Evolutionary conservation across 2,888 invertebrate species (phyloP), one percentile per base, ranked within the genome.

Genomic region (Microctonus aethiopoides): DNA sequence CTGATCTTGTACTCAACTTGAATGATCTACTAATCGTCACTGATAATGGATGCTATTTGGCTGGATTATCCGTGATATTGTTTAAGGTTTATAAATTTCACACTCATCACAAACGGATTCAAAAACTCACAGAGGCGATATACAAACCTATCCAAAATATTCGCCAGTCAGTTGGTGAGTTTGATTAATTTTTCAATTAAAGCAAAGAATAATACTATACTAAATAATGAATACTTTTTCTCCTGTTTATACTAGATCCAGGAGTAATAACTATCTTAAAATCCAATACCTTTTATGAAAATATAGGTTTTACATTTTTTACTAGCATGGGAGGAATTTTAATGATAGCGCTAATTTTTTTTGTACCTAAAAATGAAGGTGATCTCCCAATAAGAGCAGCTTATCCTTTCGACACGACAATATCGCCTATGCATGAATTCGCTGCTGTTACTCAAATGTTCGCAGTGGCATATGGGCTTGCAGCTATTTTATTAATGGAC

Each of bases 401-500:
- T 32, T 84, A 81, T 64, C 84, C 83, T 6, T 80, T 83, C 59
- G 76, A 82, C 29, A 76, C 78, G 0, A 76, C 73, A 0, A 54
- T 26, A n/a, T 73, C 73, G 0, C 80, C 80, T 7, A 72, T 78
- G 66, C 79, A 78, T 51, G 70, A 72, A n/a, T 61, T 82, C 1
- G 78, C 76, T 26, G 78, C 79, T 63, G 24, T 34, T 2, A 20
- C 78, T 1, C 79, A 85, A 75, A 74, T 72, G 4, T 73, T 54
- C 24, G 76, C 78, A 1, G 71, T 83, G 4, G 65, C 70, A 10
- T 67, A 77, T 13, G 80, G 79, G 13, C 11, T 81, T n/a, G 32
- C 75, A 3, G 75, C 77, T n/a, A 82, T 84, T 39, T 54, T 84
- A 5, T 72, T 70, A 4, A 78, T 82, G 59, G 84, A 85, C 41